Evolutionary conservation across 1,140 invertebrate genomes (phyloP).

Genomic region (Daktulosphaira vitifoliae): DNA sequence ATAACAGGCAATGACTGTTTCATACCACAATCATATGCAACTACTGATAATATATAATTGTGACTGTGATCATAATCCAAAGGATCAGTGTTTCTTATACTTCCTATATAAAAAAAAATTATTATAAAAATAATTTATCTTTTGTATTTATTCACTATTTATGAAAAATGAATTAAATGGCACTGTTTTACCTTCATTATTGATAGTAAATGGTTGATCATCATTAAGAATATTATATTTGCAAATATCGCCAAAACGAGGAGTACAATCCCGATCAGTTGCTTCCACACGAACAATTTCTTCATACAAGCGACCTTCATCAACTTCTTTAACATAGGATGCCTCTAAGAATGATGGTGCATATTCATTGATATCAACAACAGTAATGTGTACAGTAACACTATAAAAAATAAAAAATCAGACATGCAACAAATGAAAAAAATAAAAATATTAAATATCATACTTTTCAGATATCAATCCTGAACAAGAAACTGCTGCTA

Average conservation of each 20-base stretch:
- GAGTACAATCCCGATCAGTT: slow-evolving; percentile 81
- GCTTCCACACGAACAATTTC: slow-evolving; percentile 85
- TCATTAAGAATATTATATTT: slow-evolving; percentile 87
- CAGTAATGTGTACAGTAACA: slow-evolving; percentile 87
- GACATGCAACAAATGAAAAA: neutral
- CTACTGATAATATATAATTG: slow-evolving; percentile 92
- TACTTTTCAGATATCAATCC: slow-evolving; percentile 75
- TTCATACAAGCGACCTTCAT: slow-evolving; percentile 82
- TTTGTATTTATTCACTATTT: neutral
- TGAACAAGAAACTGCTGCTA: slow-evolving; percentile 82
- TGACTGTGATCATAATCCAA: slow-evolving; percentile 83
- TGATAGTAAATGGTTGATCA: slow-evolving; percentile 85
- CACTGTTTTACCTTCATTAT: slow-evolving; percentile 66
- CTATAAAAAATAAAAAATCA: slow-evolving; percentile 47
- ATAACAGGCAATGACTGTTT: slow-evolving; percentile 74
- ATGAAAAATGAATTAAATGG: neutral
- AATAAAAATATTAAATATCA: slow-evolving; percentile 40
- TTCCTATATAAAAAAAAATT: slow-evolving; percentile 47
- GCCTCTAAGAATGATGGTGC: slow-evolving; percentile 78
- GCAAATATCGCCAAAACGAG: slow-evolving; percentile 86
- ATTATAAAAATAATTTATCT: neutral
- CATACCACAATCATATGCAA: slow-evolving; percentile 94
- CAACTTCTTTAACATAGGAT: slow-evolving; percentile 80
- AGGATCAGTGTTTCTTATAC: slow-evolving; percentile 82
- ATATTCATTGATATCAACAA: slow-evolving; percentile 91